phyloP scores from a whole-genome alignment of 2,888 invertebrate genomes.

The Corythucha ciliata region DNA sequence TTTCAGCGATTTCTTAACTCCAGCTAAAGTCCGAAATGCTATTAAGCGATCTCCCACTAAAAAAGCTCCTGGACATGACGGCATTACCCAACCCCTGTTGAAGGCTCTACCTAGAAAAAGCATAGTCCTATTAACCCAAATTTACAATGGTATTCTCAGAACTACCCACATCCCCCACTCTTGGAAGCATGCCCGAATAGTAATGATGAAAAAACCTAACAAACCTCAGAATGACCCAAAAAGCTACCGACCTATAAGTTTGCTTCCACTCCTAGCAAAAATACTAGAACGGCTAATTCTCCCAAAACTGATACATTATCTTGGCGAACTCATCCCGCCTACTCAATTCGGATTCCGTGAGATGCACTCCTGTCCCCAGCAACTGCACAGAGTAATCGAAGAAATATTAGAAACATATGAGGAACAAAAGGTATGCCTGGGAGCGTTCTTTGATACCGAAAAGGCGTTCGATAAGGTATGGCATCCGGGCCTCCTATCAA shows the following conservation, averaged over 20 bases:
- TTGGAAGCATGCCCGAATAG: slow-evolving; percentile 1
- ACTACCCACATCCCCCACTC: not conserved
- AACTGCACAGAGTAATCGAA: slow-evolving; percentile 12
- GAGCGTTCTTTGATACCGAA: slow-evolving; percentile 3
- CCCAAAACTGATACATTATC: not conserved
- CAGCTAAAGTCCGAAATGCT: slow-evolving; percentile 1
- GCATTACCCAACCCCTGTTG: slow-evolving; percentile 5
- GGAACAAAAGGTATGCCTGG: slow-evolving; percentile 10
- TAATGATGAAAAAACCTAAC: not conserved
- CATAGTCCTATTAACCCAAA: not conserved
- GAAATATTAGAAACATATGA: slow-evolving; percentile 13
- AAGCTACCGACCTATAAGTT: slow-evolving; percentile 1
- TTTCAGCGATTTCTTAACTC: slow-evolving; percentile 2
- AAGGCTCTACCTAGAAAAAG: slow-evolving; percentile 8
- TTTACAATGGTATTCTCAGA: not conserved
- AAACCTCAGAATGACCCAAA: slow-evolving; percentile 3
- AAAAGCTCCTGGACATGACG: slow-evolving; percentile 7
- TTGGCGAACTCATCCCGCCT: not conserved
- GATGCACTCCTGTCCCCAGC: slow-evolving; percentile 1
- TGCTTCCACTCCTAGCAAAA: not conserved
- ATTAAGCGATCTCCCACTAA: not conserved
- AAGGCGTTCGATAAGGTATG: slow-evolving; percentile 16
- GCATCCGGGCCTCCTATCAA: slow-evolving; percentile 17
- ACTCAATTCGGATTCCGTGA: slow-evolving; percentile 2
- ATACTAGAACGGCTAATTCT: not conserved